phyloP scores from a whole-genome alignment of 2,888 invertebrate species.

The Panopea generosa region DNA sequence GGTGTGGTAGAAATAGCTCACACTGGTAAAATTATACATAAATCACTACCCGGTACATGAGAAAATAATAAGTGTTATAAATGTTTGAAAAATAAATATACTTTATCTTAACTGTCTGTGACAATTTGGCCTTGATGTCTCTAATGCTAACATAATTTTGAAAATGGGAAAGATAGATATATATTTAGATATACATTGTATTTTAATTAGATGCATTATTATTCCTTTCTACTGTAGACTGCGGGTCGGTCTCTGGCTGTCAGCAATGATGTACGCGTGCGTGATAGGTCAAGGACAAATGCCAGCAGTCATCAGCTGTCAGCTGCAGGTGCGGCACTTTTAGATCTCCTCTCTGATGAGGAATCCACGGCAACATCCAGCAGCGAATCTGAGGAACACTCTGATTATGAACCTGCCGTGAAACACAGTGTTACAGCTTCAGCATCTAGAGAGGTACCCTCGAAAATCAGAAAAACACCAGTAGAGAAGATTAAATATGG shows the following conservation, averaged over 20 bases:
- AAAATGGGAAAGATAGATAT: too few relatives aligned
- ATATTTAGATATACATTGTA: too few relatives aligned
- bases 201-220: too few relatives aligned
- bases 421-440: constrained; percentile 66
- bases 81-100: too few relatives aligned
- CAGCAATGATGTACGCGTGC: constrained; percentile 62
- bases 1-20: too few relatives aligned
- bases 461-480: constrained; percentile 57
- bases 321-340: constrained; percentile 52
- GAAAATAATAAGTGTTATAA: too few relatives aligned
- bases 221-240: too few relatives aligned
- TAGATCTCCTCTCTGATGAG: constrained; percentile 60
- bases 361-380: constrained; percentile 49
- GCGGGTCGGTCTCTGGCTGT: constrained; percentile 52
- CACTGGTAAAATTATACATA: too few relatives aligned
- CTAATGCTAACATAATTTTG: too few relatives aligned
- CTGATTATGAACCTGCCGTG: constrained; percentile 72
- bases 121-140: too few relatives aligned
- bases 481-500: constrained; percentile 74
- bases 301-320: constrained; percentile 60
- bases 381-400: constrained; percentile 59
- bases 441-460: constrained; percentile 53
- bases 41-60: too few relatives aligned
- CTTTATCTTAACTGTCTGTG: too few relatives aligned
- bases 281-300: constrained; percentile 52